These are phyloP conservation scores for Brienomyrus longianalis DNA, from an alignment of 2,113 vertebrate genomes.

Conservation along the genomic window DNA sequence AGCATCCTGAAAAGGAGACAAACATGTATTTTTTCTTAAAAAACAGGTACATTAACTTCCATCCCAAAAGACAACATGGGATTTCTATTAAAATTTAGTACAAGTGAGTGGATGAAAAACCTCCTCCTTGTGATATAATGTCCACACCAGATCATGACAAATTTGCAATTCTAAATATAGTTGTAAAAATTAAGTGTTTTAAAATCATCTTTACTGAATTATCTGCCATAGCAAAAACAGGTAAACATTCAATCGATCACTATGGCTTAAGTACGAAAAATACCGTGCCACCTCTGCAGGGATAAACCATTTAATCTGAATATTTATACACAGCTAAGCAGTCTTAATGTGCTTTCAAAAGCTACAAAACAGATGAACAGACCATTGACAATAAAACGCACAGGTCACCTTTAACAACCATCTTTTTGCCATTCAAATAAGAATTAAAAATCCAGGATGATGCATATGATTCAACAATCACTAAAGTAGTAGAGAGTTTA, in stretches of 20 bases:
- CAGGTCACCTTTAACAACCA: neutral
- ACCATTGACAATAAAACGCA: neutral
- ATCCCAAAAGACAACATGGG: neutral
- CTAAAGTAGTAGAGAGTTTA: neutral
- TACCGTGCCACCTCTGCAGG: neutral
- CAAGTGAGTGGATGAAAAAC: neutral
- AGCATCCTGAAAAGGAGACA: conserved; percentile 67
- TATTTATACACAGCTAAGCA: neutral
- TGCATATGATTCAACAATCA: neutral
- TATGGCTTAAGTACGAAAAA: neutral
- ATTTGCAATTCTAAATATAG: neutral
- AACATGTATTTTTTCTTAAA: neutral
- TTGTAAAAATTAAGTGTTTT: neutral
- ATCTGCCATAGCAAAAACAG: neutral
- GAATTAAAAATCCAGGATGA: neutral
- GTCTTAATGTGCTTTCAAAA: neutral
- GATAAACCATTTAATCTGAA: neutral
- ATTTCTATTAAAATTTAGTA: neutral
- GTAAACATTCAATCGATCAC: neutral
- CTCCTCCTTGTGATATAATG: neutral
- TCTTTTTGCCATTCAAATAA: neutral
- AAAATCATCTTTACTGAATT: neutral
- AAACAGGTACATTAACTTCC: neutral
- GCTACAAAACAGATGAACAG: neutral
- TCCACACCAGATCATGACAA: neutral